Percentiles rank a stretch among this genome's conserved stretches.
These are phyloP conservation scores for Luscinia luscinia DNA, from an alignment of 2,797 vertebrate species.

Conservation along the genomic window DNA sequence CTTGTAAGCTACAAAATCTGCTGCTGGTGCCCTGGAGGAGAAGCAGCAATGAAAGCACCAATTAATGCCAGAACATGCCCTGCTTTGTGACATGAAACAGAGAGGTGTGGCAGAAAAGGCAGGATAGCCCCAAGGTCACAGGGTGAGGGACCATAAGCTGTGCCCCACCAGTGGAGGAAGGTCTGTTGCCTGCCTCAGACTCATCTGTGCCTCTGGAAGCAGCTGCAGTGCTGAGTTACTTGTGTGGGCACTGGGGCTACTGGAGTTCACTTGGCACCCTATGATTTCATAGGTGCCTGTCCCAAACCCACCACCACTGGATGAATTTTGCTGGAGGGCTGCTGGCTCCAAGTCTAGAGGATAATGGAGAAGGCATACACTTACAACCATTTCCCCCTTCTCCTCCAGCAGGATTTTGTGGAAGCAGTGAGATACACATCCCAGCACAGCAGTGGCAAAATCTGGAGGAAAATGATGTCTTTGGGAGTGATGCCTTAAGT, in stretches of 20 bases:
- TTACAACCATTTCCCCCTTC: not conserved
- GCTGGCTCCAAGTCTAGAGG: not conserved
- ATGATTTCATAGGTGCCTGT: not conserved
- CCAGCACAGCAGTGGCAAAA: not conserved
- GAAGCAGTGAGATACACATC: not conserved
- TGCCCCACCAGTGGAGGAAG: not conserved
- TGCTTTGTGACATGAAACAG: not conserved
- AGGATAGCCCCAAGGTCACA: not conserved
- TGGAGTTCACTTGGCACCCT: not conserved
- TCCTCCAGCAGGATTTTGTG: not conserved
- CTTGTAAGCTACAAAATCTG: not conserved
- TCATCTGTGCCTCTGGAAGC: not conserved
- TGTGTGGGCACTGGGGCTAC: not conserved
- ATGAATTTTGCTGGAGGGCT: not conserved
- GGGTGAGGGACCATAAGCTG: not conserved
- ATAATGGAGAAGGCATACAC: rapidly evolving
- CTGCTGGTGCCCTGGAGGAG: not conserved
- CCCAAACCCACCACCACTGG: not conserved
- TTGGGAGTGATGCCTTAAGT: not conserved
- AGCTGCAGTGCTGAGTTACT: not conserved
- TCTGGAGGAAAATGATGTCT: not conserved
- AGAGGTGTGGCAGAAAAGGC: not conserved
- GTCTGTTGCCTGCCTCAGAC: rapidly evolving
- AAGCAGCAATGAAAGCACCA: not conserved
- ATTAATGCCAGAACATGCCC: not conserved